Conservation (phyloP, 2,797 vertebrate species). For the Prionace glauca region DNA sequence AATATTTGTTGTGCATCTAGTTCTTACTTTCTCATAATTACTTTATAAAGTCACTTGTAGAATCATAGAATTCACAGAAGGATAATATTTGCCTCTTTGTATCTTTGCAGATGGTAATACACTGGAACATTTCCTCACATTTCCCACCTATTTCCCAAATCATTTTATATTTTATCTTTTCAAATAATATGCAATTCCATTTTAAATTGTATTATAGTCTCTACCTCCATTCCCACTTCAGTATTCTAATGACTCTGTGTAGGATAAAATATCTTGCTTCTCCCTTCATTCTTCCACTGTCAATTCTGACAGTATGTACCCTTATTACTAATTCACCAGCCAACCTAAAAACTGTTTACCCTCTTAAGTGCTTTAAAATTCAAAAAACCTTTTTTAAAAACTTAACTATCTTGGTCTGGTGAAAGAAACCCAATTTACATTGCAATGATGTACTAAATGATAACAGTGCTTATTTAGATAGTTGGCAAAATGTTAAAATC, state of each 20-base stretch:
- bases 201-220: background rate
- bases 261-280: background rate
- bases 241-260: background rate
- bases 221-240: background rate
- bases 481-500: background rate
- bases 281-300: background rate
- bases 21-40: background rate
- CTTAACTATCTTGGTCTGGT: background rate
- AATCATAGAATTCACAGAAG: background rate
- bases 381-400: background rate
- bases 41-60: background rate
- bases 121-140: background rate
- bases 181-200: background rate
- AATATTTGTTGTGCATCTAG: background rate
- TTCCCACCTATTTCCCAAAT: background rate
- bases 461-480: constrained; percentile 2
- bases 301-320: background rate
- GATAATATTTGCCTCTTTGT: background rate
- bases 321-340: background rate
- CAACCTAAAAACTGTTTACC: background rate
- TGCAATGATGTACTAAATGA: background rate
- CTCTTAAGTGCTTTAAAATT: background rate
- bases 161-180: background rate
- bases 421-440: background rate
- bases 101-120: background rate